Conservation (phyloP, 2,113 vertebrate species). For the Nycticorax nycticorax region DNA sequence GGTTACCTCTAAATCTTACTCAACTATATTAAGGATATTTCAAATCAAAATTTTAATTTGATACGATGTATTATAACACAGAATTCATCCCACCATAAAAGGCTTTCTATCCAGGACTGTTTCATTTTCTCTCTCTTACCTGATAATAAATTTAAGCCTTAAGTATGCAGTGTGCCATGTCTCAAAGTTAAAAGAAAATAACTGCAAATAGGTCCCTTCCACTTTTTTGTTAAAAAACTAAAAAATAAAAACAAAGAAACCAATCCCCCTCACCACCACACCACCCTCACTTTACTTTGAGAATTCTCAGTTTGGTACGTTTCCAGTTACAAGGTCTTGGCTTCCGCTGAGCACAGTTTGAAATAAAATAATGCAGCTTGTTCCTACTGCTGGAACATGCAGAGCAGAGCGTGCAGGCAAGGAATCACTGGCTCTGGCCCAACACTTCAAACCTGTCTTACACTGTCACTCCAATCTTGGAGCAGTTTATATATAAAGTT, state of each 20-base stretch:
- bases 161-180: background rate
- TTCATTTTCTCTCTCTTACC: background rate
- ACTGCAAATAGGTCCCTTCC: background rate
- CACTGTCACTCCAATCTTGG: slow-evolving; percentile 66
- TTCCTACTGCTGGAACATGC: slow-evolving; percentile 75
- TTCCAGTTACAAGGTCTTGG: slow-evolving; percentile 80
- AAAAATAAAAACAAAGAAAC: background rate
- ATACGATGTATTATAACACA: background rate
- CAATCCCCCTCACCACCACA: background rate
- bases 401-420: slow-evolving; percentile 70
- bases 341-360: slow-evolving; percentile 79
- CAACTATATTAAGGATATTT: background rate
- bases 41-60: background rate
- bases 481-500: slow-evolving; percentile 20
- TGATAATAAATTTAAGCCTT: background rate
- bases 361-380: slow-evolving; percentile 78
- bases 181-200: background rate
- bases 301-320: slow-evolving; percentile 67
- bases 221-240: background rate
- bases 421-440: slow-evolving; percentile 67
- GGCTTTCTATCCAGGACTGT: background rate
- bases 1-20: background rate
- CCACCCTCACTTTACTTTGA: slow-evolving; percentile 65
- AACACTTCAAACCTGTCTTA: slow-evolving; percentile 69
- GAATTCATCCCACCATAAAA: background rate